A percentile compares a stretch with the other conserved stretches of the same genome.
phyloP scores from a whole-genome alignment of 2,888 invertebrate genomes.

The Tachina fera region DNA sequence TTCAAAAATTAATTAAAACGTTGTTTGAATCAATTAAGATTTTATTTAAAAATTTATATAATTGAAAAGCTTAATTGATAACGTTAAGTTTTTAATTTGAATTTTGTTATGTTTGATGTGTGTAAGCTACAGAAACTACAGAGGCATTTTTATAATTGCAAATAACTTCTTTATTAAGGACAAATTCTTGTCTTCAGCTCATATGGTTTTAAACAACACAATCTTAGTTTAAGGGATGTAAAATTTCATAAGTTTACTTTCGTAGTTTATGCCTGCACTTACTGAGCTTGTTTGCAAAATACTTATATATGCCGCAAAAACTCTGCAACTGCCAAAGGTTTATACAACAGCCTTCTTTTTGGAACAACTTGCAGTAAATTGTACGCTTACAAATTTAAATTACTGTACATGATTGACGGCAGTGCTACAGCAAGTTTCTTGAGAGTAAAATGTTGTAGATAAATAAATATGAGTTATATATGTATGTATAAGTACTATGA shows the following conservation, averaged over 20 bases:
- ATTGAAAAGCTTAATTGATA: too few relatives aligned
- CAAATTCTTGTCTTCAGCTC: conserved; percentile 11
- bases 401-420: not conserved
- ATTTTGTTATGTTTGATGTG: too few relatives aligned
- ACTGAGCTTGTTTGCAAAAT: conserved; percentile 30
- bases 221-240: conserved; percentile 38
- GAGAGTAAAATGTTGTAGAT: too few relatives aligned
- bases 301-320: conserved; percentile 33
- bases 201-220: conserved; percentile 37
- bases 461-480: too few relatives aligned
- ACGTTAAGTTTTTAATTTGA: too few relatives aligned
- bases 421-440: too few relatives aligned
- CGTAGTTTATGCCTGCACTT: conserved; percentile 28
- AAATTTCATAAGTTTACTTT: conserved; percentile 16
- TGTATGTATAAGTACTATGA: too few relatives aligned
- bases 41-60: too few relatives aligned
- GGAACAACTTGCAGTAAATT: not conserved
- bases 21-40: too few relatives aligned
- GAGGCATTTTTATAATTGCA: not conserved
- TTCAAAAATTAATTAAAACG: too few relatives aligned
- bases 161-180: not conserved
- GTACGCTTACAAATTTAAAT: not conserved
- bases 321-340: not conserved
- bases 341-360: not conserved
- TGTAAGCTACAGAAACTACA: not conserved